Evolutionary conservation across 2,888 invertebrate species (phyloP).

Genomic region (Troides aeacus): DNA sequence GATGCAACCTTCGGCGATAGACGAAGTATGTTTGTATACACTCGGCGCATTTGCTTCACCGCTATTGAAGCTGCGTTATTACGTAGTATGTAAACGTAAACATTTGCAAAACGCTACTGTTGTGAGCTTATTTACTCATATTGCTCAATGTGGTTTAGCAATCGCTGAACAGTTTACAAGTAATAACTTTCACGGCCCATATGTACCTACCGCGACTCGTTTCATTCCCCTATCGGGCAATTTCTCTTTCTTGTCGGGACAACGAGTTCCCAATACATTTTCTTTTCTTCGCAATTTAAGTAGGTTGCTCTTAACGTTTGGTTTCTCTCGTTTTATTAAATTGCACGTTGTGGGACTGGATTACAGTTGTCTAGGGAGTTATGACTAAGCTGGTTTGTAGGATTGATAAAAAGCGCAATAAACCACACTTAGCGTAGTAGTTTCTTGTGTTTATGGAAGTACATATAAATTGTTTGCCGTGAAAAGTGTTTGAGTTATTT

Average conservation of each 20-base stretch:
- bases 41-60: constrained; percentile 14
- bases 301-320: constrained; percentile 66
- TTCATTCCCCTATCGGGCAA: constrained; percentile 53
- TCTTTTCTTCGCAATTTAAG: constrained; percentile 70
- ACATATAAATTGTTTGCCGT: too few relatives aligned
- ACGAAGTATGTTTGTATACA: background rate
- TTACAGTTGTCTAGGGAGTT: constrained; percentile 50
- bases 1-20: constrained; percentile 9
- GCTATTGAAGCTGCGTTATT: constrained; percentile 10
- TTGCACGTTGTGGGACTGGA: constrained; percentile 50
- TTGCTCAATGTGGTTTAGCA: constrained; percentile 17
- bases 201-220: constrained; percentile 64
- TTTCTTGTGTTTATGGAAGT: background rate
- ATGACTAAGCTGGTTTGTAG: constrained; percentile 39
- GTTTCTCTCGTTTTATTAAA: constrained; percentile 67
- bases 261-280: constrained; percentile 60
- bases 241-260: constrained; percentile 63
- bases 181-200: constrained; percentile 72
- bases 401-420: constrained; percentile 46
- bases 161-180: constrained; percentile 33
- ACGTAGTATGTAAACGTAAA: constrained; percentile 12
- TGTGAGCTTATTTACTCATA: constrained; percentile 9
- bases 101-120: constrained; percentile 10
- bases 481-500: too few relatives aligned
- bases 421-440: constrained; percentile 24